Evolutionary conservation across 1,140 invertebrate species (phyloP), one percentile per base, ranked within the genome.

Genomic region (Gryon sp.): DNA sequence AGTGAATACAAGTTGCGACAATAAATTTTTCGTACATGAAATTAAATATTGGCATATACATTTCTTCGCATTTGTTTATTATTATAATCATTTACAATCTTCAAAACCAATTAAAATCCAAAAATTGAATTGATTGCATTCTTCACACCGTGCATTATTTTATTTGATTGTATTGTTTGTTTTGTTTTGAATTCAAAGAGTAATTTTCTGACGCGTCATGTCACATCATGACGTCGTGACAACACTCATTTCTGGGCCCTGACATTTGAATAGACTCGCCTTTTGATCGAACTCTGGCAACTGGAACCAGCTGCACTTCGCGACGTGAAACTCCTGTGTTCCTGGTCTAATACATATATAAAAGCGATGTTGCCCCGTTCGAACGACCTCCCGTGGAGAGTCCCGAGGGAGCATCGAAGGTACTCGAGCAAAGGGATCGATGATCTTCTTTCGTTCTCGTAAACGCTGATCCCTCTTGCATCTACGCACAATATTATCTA

Each of bases 231-330:
- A 76, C n/a, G 73, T 76, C 73, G 66, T 60, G 65, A 76, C 65
- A 76, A 65, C 65, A 65, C 52, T 45, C 52, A 70, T 76, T 76
- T 70, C 74, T 66, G 60, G 30, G 41, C 12, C 36, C 45, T 76
- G 74, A 76, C 65, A 40, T 70, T 76, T 76, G 73, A 76, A 76
- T 69, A 76, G 73, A 76, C 59, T 69, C 52, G 59, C 65, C 40
- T 36, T 36, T 40, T 7, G 46, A 41, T 11, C 43, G 18, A 46
- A 52, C 46, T 59, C 46, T 68, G 63, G 53, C 53, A 68, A 75
- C 36, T 55, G 43, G 60, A 57, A 65, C 53, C 74, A 76, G 74
- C 65, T 76, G 74, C 38, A 66, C 20, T 30, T 76, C 73, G 55
- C 59, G 22, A 65, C 59, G 32, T 26, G 50, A 59, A 76, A 52